Evolutionary conservation across 30 jellyfish, hydroid and myxozoan species (phyloP).

Genomic region (Aurelia aurita): DNA sequence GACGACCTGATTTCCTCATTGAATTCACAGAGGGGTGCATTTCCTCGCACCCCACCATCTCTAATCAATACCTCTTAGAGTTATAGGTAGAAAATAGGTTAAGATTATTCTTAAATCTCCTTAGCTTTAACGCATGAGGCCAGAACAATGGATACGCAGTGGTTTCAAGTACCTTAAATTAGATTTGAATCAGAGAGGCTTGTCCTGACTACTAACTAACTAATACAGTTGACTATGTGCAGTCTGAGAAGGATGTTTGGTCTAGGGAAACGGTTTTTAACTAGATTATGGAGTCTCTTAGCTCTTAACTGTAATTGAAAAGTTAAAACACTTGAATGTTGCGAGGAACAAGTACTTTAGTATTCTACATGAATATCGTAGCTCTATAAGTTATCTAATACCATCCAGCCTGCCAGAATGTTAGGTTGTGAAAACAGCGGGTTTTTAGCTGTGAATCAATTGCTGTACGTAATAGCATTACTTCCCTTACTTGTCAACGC

Average conservation of each 20-base stretch:
- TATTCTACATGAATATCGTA: too few relatives aligned
- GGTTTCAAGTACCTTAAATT: background rate
- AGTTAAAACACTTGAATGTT: too few relatives aligned
- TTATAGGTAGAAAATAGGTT: background rate
- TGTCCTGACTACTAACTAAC: background rate
- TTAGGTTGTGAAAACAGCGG: too few relatives aligned
- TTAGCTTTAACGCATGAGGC: slow-evolving; percentile 17
- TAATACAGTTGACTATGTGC: background rate
- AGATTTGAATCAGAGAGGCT: slow-evolving; percentile 35
- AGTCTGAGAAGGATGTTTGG: slow-evolving; percentile 52
- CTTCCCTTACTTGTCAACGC: too few relatives aligned
- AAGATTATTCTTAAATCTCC: slow-evolving; percentile 14
- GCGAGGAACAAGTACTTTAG: too few relatives aligned
- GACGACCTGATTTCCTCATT: slow-evolving; percentile 36
- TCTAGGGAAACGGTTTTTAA: background rate
- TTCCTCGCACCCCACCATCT: slow-evolving; percentile 73
- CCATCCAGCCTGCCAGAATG: too few relatives aligned
- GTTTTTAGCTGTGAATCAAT: too few relatives aligned
- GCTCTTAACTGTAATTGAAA: too few relatives aligned
- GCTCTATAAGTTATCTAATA: too few relatives aligned
- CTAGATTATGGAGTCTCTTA: background rate
- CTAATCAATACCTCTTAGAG: slow-evolving; percentile 7
- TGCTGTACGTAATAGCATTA: too few relatives aligned
- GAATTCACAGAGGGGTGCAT: slow-evolving; percentile 25
- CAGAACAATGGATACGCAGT: background rate